A percentile compares a stretch with the other conserved stretches of the same genome.
Conservation (phyloP, 2,113 vertebrate species). For the Ia io region DNA sequence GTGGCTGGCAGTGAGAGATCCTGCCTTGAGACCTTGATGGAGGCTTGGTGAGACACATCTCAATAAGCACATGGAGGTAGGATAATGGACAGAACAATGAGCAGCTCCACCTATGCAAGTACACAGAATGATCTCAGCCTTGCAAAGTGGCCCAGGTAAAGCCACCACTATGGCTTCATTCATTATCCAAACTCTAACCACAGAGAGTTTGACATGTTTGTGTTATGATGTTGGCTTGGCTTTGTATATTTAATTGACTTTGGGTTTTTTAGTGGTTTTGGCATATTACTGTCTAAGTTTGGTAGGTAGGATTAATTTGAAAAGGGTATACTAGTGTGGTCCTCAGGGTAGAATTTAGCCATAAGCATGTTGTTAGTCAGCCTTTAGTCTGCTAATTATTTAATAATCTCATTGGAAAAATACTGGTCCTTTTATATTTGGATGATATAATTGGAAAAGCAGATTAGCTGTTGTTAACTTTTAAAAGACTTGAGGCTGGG, state of each 20-base stretch:
- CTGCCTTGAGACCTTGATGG: neutral
- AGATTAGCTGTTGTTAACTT: slow-evolving; percentile 58
- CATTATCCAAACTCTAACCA: slow-evolving; percentile 62
- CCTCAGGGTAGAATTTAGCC: slow-evolving; percentile 70
- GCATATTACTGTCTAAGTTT: slow-evolving; percentile 73
- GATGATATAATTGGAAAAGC: slow-evolving; percentile 54
- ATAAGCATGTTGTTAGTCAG: slow-evolving; percentile 72
- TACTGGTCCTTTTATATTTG: slow-evolving; percentile 63
- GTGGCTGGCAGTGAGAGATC: slow-evolving; percentile 14
- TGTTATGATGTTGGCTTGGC: slow-evolving; percentile 63
- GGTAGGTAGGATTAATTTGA: slow-evolving; percentile 75
- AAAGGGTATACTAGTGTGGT: slow-evolving; percentile 68
- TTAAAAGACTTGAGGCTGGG: slow-evolving; percentile 43
- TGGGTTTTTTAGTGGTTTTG: slow-evolving; percentile 70
- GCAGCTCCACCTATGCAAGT: neutral
- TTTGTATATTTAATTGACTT: slow-evolving; percentile 69
- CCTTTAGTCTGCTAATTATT: slow-evolving; percentile 67
- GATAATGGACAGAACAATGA: neutral
- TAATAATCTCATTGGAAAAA: slow-evolving; percentile 69
- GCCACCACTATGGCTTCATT: slow-evolving; percentile 62
- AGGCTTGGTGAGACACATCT: neutral
- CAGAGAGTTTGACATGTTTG: slow-evolving; percentile 62
- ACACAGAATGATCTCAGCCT: slow-evolving; percentile 19
- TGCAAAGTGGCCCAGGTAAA: neutral
- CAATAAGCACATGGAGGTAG: slow-evolving; percentile 13